Conservation (phyloP, 2,888 invertebrate species). For the Ferrisia virgata region DNA sequence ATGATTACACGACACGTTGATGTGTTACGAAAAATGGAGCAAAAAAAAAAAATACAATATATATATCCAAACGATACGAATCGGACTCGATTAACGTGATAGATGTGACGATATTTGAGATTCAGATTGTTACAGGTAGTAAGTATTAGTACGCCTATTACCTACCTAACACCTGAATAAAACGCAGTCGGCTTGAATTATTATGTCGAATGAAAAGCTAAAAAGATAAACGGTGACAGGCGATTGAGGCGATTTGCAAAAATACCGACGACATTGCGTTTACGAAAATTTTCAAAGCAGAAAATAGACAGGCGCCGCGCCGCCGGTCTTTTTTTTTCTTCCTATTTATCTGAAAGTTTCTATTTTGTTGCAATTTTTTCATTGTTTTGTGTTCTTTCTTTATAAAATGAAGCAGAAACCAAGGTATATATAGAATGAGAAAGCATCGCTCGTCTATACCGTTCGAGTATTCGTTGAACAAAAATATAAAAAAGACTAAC, state of each 20-base stretch:
- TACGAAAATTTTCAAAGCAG: too few relatives aligned
- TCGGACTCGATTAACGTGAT: background rate
- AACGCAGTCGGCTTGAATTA: background rate
- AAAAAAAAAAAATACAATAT: too few relatives aligned
- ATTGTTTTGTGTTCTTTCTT: too few relatives aligned
- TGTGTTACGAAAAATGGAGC: background rate
- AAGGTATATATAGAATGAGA: too few relatives aligned
- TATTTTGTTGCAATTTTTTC: background rate
- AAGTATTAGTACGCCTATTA: too few relatives aligned
- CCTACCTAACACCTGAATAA: background rate
- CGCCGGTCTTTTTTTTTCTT: background rate
- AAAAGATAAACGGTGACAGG: background rate
- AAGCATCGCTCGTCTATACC: too few relatives aligned
- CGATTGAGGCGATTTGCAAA: background rate
- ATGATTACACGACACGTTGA: background rate
- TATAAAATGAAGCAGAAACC: too few relatives aligned
- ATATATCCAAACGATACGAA: background rate
- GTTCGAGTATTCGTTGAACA: too few relatives aligned
- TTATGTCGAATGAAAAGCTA: background rate
- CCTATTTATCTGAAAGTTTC: background rate
- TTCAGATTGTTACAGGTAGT: background rate
- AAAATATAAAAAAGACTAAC: too few relatives aligned
- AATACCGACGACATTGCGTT: too few relatives aligned
- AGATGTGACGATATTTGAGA: background rate
- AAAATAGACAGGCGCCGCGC: background rate